These are phyloP conservation scores for Sepiola atlantica DNA, from an alignment of 2,888 invertebrate species.

Conservation along the genomic window DNA sequence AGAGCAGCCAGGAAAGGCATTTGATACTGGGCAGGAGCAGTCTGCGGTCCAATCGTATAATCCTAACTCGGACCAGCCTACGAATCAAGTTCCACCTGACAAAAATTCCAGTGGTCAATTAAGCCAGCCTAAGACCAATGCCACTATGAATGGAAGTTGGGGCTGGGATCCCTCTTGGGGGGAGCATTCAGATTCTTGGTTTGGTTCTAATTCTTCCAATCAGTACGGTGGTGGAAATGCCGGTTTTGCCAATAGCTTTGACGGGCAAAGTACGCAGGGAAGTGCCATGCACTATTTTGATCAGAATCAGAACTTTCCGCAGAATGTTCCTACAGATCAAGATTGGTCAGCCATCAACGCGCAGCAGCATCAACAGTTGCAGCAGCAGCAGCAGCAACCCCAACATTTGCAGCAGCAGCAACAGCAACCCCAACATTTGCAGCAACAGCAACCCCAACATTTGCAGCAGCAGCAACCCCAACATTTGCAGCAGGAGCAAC, in stretches of 20 bases:
- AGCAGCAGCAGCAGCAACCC: no score
- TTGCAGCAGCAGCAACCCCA: no score
- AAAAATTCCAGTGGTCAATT: conserved; percentile 36
- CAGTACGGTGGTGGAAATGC: background rate
- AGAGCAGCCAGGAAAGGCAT: background rate
- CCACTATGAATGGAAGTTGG: conserved; percentile 37
- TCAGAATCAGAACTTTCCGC: conserved; percentile 42
- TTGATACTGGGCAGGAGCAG: background rate
- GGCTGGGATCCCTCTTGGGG: conserved; percentile 33
- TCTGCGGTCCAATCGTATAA: background rate
- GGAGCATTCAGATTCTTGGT: conserved; percentile 32
- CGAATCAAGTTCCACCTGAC: conserved; percentile 41
- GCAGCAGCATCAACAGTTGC: background rate
- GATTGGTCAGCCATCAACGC: background rate
- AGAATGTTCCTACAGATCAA: background rate
- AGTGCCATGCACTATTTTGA: conserved; percentile 38
- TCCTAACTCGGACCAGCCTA: conserved; percentile 24
- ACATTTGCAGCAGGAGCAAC: no score
- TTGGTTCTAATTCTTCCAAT: conserved; percentile 2
- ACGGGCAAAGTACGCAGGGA: background rate
- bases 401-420: no score
- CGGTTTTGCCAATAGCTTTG: background rate
- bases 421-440: no score
- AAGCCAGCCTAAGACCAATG: background rate
- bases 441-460: background rate